phyloP scores from a whole-genome alignment of 2,113 vertebrate genomes.

The Vidua chalybeata region DNA sequence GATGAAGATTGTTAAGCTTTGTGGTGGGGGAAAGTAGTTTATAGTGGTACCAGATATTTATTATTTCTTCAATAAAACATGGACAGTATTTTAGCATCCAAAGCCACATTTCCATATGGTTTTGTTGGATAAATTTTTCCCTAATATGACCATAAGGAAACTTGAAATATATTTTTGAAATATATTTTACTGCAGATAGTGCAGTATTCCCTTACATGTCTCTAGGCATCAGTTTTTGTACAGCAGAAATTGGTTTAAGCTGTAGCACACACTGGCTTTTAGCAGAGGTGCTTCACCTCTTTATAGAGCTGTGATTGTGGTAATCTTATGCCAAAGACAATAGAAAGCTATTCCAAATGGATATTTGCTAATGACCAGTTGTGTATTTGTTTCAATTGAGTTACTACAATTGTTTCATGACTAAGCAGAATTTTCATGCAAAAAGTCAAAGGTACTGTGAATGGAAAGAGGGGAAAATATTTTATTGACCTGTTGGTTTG shows the following conservation, averaged over 20 bases:
- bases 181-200: background rate
- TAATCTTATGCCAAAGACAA: background rate
- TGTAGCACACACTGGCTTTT: background rate
- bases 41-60: background rate
- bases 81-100: background rate
- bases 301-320: background rate
- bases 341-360: background rate
- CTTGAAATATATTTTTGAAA: background rate
- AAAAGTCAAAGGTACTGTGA: background rate
- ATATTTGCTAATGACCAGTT: background rate
- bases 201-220: background rate
- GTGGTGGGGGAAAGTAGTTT: background rate
- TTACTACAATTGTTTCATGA: background rate
- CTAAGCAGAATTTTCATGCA: background rate
- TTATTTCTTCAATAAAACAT: background rate
- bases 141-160: background rate
- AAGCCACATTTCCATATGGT: background rate
- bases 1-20: background rate
- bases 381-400: background rate
- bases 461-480: background rate
- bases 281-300: background rate
- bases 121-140: background rate
- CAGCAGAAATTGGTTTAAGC: background rate
- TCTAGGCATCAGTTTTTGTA: background rate
- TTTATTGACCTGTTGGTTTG: background rate